Percentiles rank a stretch among this genome's conserved stretches.
These are phyloP conservation scores for Paracentrotus lividus DNA, from an alignment of 53 echinoderm and acorn worm genomes.

Conservation along the genomic window DNA sequence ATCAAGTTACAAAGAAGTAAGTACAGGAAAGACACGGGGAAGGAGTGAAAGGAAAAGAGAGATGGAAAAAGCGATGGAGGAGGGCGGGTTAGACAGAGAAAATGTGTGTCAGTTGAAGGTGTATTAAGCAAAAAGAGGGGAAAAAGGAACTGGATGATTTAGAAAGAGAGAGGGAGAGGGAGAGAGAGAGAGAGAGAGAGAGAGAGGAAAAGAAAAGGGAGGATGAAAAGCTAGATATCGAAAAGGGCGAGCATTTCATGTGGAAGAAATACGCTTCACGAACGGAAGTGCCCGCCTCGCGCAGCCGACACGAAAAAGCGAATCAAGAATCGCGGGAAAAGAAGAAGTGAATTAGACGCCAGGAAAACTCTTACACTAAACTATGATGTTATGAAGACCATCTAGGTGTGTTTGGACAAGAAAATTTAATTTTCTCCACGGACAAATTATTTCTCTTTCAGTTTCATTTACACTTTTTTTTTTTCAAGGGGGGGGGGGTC, in stretches of 20 bases:
- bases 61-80: neutral
- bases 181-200: constrained; percentile 26
- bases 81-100: neutral
- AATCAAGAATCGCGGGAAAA: neutral
- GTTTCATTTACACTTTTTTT: constrained; percentile 10
- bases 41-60: neutral
- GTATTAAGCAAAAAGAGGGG: neutral
- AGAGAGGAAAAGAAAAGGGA: constrained; percentile 14
- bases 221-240: neutral
- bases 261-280: constrained; percentile 61
- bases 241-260: constrained; percentile 1
- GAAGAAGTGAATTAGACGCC: constrained; percentile 31
- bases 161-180: neutral
- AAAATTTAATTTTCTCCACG: constrained; percentile 62
- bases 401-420: constrained; percentile 59
- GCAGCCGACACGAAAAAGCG: constrained; percentile 48
- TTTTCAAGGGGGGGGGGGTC: neutral
- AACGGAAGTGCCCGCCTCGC: constrained; percentile 49
- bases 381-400: constrained; percentile 59
- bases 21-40: neutral
- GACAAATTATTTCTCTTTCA: constrained; percentile 44
- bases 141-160: neutral
- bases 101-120: neutral
- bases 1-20: neutral
- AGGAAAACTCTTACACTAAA: constrained; percentile 66